Conservation (phyloP, 35 echinoderm and acorn worm species). For the Patiria miniata region DNA sequence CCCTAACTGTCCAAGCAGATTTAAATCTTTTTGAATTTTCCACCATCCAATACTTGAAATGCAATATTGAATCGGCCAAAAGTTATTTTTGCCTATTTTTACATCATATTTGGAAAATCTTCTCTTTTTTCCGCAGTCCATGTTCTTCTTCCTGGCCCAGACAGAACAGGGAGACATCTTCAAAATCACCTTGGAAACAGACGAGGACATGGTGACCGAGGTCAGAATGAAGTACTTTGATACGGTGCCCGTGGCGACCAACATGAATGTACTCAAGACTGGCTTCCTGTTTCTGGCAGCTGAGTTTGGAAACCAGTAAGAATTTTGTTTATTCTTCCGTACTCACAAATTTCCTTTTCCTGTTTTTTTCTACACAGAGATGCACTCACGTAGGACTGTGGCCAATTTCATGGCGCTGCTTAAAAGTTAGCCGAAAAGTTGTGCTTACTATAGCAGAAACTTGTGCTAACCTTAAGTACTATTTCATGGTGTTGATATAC, state of each 20-base stretch:
- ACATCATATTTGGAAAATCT: too few species aligned
- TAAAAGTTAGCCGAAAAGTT: too few species aligned
- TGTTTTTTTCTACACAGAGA: background rate
- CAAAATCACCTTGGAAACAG: constrained; percentile 98
- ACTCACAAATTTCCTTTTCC: background rate
- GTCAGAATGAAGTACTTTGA: constrained; percentile 98
- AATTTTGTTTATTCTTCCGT: background rate
- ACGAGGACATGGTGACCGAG: constrained; percentile 99
- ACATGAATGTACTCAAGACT: constrained; percentile 93
- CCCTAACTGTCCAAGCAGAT: too few species aligned
- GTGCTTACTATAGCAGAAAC: too few species aligned
- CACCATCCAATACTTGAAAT: too few species aligned
- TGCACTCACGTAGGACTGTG: background rate
- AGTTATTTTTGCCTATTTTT: too few species aligned
- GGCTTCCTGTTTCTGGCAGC: constrained; percentile 94
- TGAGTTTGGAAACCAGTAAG: constrained; percentile 99
- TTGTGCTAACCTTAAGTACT: too few species aligned
- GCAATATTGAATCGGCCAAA: too few species aligned
- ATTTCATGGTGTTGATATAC: background rate
- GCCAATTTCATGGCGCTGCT: too few species aligned
- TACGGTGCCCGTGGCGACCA: constrained; percentile 84
- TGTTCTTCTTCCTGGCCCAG: constrained; percentile 99
- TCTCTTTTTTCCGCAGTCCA: constrained; percentile 70
- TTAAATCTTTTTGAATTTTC: too few species aligned
- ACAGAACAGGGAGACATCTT: constrained; percentile 99